Conservation (phyloP, 37 sponge, comb jelly and placozoan species). For the Cliona cf. orientalis region DNA sequence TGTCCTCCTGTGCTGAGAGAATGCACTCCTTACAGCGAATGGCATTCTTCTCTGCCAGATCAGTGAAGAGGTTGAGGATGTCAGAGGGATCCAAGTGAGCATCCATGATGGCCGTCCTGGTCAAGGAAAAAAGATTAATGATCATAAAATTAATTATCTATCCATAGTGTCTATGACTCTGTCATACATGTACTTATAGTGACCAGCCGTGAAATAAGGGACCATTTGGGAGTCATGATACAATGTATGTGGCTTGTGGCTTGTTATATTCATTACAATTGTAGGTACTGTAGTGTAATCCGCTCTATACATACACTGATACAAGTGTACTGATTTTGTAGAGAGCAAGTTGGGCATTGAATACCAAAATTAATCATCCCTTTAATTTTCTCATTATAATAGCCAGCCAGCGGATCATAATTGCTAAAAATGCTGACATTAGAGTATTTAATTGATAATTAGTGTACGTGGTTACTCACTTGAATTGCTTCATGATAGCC, state of each 20-base stretch:
- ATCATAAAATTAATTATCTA: neutral
- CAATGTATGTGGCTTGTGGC: no score
- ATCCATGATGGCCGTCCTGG: slow-evolving; percentile 85
- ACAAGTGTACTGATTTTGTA: no score
- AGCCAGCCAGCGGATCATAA: no score
- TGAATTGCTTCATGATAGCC: slow-evolving; percentile 88
- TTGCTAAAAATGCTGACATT: no score
- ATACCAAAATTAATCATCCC: no score
- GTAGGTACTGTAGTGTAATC: no score
- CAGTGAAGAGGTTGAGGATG: slow-evolving; percentile 87
- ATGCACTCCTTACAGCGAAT: slow-evolving; percentile 31
- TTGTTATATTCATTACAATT: no score
- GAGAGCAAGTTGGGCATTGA: no score
- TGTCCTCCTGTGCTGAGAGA: slow-evolving; percentile 7
- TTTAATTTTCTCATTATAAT: no score
- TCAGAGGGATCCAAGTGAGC: slow-evolving; percentile 89
- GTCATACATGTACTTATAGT: neutral
- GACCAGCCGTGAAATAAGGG: no score
- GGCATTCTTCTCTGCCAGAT: slow-evolving; percentile 51
- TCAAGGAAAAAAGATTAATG: neutral
- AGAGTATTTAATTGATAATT: neutral
- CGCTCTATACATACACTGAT: no score
- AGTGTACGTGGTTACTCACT: slow-evolving; percentile 77
- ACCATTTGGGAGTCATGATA: no score
- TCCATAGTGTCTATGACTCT: neutral